Percentiles rank a stretch among this genome's conserved stretches.
These are phyloP conservation scores for Chloroclysta siterata DNA, from an alignment of 2,888 invertebrate genomes.

Conservation along the genomic window DNA sequence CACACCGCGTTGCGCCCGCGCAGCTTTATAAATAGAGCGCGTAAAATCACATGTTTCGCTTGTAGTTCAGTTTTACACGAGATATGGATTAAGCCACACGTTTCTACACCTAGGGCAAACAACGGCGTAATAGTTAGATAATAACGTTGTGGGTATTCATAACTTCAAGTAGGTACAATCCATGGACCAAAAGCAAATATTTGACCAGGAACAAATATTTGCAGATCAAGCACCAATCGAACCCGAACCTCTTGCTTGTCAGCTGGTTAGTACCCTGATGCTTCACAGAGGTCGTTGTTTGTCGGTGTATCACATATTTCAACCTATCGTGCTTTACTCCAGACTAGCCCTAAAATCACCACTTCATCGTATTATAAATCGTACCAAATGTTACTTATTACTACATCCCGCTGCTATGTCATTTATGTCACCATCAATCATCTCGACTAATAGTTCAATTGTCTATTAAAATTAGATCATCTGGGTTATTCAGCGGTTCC, in stretches of 20 bases:
- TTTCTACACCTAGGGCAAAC: constrained; percentile 10
- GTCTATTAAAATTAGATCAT: constrained; percentile 9
- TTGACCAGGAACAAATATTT: too few species aligned
- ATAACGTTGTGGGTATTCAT: too few species aligned
- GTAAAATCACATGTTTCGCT: constrained; percentile 61
- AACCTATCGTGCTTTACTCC: too few species aligned
- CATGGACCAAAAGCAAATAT: too few species aligned
- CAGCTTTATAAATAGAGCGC: constrained; percentile 69
- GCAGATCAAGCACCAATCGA: too few species aligned
- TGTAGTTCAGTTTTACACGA: constrained; percentile 40
- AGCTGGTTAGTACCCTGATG: too few species aligned
- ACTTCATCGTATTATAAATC: neutral
- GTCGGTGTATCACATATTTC: too few species aligned
- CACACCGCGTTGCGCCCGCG: constrained; percentile 60
- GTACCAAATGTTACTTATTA: neutral
- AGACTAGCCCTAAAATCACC: neutral
- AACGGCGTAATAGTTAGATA: neutral
- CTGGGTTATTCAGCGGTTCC: neutral
- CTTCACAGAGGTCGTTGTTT: too few species aligned
- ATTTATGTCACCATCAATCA: constrained; percentile 9
- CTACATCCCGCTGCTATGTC: neutral
- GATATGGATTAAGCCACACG: constrained; percentile 39
- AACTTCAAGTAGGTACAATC: neutral
- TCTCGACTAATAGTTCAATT: constrained; percentile 1
- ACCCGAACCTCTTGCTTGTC: too few species aligned